Evolutionary conservation across 2,888 invertebrate genomes (phyloP), one percentile per base, ranked within the genome.

Genomic region (Caenorhabditis uteleia): DNA sequence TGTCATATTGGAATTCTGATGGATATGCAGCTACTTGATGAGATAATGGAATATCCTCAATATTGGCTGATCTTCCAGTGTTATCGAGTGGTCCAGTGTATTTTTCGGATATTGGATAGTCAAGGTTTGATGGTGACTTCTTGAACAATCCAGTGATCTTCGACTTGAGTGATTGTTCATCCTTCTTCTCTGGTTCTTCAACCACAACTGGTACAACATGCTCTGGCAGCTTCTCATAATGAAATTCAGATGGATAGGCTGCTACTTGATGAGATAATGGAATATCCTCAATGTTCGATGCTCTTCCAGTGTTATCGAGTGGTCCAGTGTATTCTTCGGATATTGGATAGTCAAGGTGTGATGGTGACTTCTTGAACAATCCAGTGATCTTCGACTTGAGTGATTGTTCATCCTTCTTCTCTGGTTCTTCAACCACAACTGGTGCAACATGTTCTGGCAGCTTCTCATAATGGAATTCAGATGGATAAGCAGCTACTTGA

Each of bases 311-410:
- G 39, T 46, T 50, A 29, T 64, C 60, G 23, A 70, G 21, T 20
- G 72, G 67, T 31, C 72, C 70, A n/a, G 56, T 61, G 49, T 61
- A 72, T 44, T 29, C 18, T 16, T 62, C 68, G 44, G 54, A 51
- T n/a, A 44, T 54, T 40, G 68, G 68, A 39, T 72, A 74, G 51
- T 71, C 71, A 18, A 49, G 51, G 29, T 74, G 74, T 36, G 71
- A 59, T 1, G 68, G 42, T 1, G 51, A 51, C 39, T 58, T 61
- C 36, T 61, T 56, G 58, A 61, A 58, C 18, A 57, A 39, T 39
- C 62, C 51, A 18, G 59, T 62, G 44, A 64, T 51, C 50, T 55
- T 60, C 29, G 33, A 40, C 33, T 53, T 64, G 27, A 57, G 36
- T 5, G 21, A 23, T 40, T 21, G 46, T 20, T 54, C 54, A 26